Evolutionary conservation across 1,140 invertebrate species (phyloP).

Genomic region (Drosophila nannoptera): DNA sequence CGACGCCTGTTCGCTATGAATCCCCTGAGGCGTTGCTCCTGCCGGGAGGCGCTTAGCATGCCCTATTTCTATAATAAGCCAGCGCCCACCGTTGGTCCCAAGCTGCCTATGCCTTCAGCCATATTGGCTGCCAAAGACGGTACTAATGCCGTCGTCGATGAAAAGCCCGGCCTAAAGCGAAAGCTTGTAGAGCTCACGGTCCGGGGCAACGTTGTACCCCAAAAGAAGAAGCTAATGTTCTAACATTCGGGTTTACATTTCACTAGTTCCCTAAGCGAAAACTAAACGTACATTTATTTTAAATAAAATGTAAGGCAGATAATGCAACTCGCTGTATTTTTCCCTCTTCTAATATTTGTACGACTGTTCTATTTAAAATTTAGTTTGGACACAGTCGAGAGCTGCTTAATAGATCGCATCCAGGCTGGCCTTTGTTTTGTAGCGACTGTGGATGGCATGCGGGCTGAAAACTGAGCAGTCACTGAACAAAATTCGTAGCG

Average conservation of each 20-base stretch:
- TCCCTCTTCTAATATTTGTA: not conserved
- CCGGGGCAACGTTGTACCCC: slow-evolving; percentile 51
- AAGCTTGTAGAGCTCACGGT: slow-evolving; percentile 64
- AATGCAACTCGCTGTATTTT: too few relatives aligned
- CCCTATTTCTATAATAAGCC: slow-evolving; percentile 93
- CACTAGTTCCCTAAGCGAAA: slow-evolving; percentile 14
- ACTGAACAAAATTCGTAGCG: slow-evolving; percentile 50
- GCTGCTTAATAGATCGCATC: not conserved
- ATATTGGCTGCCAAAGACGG: slow-evolving; percentile 62
- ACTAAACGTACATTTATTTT: too few relatives aligned
- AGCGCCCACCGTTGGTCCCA: slow-evolving; percentile 88
- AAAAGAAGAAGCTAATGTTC: slow-evolving; percentile 64
- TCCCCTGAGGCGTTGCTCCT: slow-evolving; percentile 90
- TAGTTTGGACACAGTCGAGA: not conserved
- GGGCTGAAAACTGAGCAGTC: not conserved
- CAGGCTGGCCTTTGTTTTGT: slow-evolving; percentile 16
- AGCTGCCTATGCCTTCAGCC: slow-evolving; percentile 87
- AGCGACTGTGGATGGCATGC: not conserved
- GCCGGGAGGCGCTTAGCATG: slow-evolving; percentile 90
- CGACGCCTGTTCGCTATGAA: slow-evolving; percentile 89
- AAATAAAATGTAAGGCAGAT: too few relatives aligned
- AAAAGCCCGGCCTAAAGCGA: slow-evolving; percentile 51
- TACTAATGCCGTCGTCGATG: slow-evolving; percentile 50
- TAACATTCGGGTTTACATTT: slow-evolving; percentile 11
- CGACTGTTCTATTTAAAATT: not conserved